Evolutionary conservation across 2,888 invertebrate species (phyloP).

Genomic region (Callimorpha dominula): DNA sequence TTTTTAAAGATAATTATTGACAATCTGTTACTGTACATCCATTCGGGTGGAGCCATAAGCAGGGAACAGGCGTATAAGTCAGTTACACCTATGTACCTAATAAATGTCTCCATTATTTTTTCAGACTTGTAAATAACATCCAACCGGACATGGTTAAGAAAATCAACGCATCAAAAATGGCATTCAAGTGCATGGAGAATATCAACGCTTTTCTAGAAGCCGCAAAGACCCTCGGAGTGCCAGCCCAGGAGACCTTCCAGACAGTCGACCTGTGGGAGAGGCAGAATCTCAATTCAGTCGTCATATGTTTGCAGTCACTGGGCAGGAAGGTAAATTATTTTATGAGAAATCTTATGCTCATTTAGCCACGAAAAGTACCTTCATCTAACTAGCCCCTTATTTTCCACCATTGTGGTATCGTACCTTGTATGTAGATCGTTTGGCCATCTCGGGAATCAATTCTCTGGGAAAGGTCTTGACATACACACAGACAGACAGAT

Average conservation of each 20-base stretch:
- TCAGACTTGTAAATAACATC: conserved; percentile 94
- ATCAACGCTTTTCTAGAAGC: conserved; percentile 97
- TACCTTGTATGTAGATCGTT: too few species aligned
- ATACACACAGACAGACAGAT: too few species aligned
- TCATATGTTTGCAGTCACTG: conserved; percentile 97
- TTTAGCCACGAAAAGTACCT: not conserved
- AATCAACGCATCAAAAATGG: conserved; percentile 96
- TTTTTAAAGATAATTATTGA: too few species aligned
- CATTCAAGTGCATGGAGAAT: conserved; percentile 99
- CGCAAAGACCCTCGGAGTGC: conserved; percentile 95
- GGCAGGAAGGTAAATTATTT: conserved; percentile 93
- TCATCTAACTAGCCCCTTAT: too few species aligned
- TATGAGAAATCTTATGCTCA: not conserved
- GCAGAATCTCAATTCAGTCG: conserved; percentile 98
- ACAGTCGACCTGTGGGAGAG: conserved; percentile 99
- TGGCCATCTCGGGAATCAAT: too few species aligned
- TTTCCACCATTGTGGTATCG: not conserved
- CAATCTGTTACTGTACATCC: not conserved
- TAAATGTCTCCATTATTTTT: conserved; percentile 61
- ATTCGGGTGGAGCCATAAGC: not conserved
- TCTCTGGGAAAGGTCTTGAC: too few species aligned
- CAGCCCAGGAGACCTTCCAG: conserved; percentile 98
- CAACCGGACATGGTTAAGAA: conserved; percentile 96
- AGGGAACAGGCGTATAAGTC: not conserved
- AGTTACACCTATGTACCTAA: not conserved